A percentile compares a stretch with the other conserved stretches of the same genome.
phyloP scores from a whole-genome alignment of 2,888 invertebrate genomes.

The Rhodophaea formosa region DNA sequence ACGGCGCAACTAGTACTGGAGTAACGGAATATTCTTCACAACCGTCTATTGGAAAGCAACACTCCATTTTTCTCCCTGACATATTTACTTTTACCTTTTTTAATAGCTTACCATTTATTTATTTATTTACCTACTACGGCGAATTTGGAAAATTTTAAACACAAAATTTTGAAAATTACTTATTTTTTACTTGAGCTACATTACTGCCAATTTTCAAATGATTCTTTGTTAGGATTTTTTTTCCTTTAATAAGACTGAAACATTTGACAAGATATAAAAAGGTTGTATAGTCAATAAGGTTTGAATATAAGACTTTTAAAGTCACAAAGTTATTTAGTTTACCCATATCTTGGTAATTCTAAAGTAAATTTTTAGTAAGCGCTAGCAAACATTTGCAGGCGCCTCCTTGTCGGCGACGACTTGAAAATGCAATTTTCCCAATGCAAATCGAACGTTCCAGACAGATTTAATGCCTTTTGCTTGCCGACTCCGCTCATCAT shows the following conservation, averaged over 20 bases:
- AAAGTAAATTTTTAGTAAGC: slow-evolving; percentile 56
- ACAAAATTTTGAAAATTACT: slow-evolving; percentile 34
- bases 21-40: slow-evolving; percentile 52
- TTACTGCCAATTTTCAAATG: slow-evolving; percentile 39
- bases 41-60: slow-evolving; percentile 43
- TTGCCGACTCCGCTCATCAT: slow-evolving; percentile 70
- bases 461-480: slow-evolving; percentile 77
- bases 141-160: slow-evolving; percentile 17
- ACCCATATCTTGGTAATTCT: slow-evolving; percentile 37
- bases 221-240: slow-evolving; percentile 7
- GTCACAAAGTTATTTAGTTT: not conserved
- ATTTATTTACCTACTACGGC: slow-evolving; percentile 20
- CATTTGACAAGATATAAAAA: not conserved
- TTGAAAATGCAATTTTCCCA: slow-evolving; percentile 76
- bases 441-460: slow-evolving; percentile 75
- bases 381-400: slow-evolving; percentile 62
- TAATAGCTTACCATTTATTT: slow-evolving; percentile 32
- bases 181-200: not conserved
- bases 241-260: not conserved
- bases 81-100: slow-evolving; percentile 27
- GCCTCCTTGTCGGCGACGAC: slow-evolving; percentile 60
- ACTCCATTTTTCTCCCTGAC: slow-evolving; percentile 54
- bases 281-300: not conserved
- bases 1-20: slow-evolving; percentile 49
- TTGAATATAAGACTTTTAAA: not conserved